Evolutionary conservation across 2,888 invertebrate genomes (phyloP), one percentile per base, ranked within the genome.

Genomic region (Endomychus coccineus): DNA sequence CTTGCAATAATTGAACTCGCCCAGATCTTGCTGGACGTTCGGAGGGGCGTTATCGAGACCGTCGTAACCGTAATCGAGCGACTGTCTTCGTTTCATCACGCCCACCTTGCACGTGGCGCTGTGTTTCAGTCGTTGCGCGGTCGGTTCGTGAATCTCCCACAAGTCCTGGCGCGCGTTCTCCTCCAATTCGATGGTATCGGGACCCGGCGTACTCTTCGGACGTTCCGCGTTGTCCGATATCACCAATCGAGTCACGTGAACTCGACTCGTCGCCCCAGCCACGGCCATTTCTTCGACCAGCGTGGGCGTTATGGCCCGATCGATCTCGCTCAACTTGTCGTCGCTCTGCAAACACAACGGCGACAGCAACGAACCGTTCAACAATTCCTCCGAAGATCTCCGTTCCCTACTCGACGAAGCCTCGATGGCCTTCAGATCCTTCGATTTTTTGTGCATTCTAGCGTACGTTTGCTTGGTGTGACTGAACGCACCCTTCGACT

Each of bases 401-500:
- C 29, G 27, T 7, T 13, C 15, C 2, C 27, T 22, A 15, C 12
- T 13, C 21, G n/a, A 6, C 3, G 21, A 2, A 7, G 17, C 22
- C 27, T 5, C 11, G 16, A 16, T 16, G 3, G 7, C 13, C 9
- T 28, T 16, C 9, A 3, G 7, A 14, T 28, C 16, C 13, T 16
- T 11, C 7, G n/a, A 10, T 24, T 49, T 51, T 32, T 49, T 53
- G 21, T 54, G 50, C 3, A 53, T 54, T 23, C 50, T 40, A 1
- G 52, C 43, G 34, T 56, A 57, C 33, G 42, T 49, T 24, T 55
- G 51, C 35, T 53, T 56, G 6, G 53, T 48, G 35, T 49, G 45
- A 22, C 55, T 54, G 29, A 46, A 46, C 3, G 44, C 44, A 2
- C 52, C 52, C 27, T 51, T 56, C 11, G 41, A 46, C 37, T 55